These are phyloP conservation scores for Campylomormyrus numenius DNA, from an alignment of 2,113 vertebrate species.

Conservation along the genomic window DNA sequence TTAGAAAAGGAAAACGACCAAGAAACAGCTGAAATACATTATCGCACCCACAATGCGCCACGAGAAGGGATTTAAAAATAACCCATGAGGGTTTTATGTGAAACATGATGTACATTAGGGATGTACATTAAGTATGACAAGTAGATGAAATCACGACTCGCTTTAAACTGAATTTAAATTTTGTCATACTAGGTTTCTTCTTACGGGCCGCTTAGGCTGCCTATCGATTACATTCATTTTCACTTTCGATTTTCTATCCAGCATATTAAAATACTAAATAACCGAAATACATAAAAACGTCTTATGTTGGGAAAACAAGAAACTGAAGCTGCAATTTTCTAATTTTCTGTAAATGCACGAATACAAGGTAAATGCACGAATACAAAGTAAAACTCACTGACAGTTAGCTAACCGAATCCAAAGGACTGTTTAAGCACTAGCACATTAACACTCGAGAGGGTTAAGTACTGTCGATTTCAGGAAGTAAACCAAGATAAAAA, in stretches of 20 bases:
- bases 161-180: neutral
- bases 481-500: neutral
- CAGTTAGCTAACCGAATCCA: conserved; percentile 18
- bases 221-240: conserved; percentile 37
- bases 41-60: neutral
- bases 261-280: neutral
- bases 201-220: neutral
- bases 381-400: neutral
- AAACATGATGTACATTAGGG: neutral
- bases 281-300: neutral
- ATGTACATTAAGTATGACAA: neutral
- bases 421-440: neutral
- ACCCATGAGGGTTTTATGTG: neutral
- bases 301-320: neutral
- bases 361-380: neutral
- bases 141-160: neutral
- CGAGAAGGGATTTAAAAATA: neutral
- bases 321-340: neutral
- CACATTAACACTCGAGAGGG: neutral
- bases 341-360: neutral
- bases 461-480: neutral
- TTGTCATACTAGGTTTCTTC: neutral
- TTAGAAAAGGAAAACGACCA: neutral
- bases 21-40: neutral
- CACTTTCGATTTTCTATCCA: conserved; percentile 11